Base-by-base conservation (phyloP, 2,888 invertebrate genomes). In the Muschampia plurimacula region DNA sequence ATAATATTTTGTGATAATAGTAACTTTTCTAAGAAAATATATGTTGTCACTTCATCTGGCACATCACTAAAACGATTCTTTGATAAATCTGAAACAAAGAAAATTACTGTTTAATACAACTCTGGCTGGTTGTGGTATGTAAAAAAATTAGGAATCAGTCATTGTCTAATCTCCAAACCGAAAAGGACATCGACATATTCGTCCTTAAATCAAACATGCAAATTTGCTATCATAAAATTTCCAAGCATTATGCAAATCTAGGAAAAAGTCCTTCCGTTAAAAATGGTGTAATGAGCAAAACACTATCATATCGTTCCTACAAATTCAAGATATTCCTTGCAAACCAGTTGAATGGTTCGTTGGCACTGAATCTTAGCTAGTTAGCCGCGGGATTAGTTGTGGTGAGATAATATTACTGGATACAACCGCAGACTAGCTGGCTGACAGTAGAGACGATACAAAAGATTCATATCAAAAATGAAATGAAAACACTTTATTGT, bases 1-100 rank as follows among this genome's bases (percentile, higher is more conserved):
- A 99, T 97, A 79, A 97, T 96, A 95, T 99, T 99, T 95, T 98
- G 98, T 89, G 98, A 98, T 80, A 98, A 96, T 82, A 97, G 95
- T 79, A 99, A 95, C 84, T 97, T 97, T 95, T 99, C 99, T 90
- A 99, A 95, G 90, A 97, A 98, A 80, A 96, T 95, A 91, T 97
- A 98, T 76, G 97, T 96, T 77, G 98, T 98, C 78, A 99, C 95
- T 95, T 98, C 98, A 86, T 96, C 96, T 72, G 99, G 99, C 84
- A 99, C 94, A 92, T 99, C 99, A 88, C 96, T 96, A 90, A 99
- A 97, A 80, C 98, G 87, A 84, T 94, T 94, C 81, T 92, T 93
- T 78, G 93, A 94, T 80, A 94, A 86, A 92, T 94, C 93, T 94
- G 93, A 76, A 92, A 92, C 89, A 89, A 91, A 81, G 46, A 76